Percentiles rank a stretch among this genome's conserved stretches.
Conservation (phyloP, 2,113 vertebrate genomes). For the Sarotherodon lohbergeri region DNA sequence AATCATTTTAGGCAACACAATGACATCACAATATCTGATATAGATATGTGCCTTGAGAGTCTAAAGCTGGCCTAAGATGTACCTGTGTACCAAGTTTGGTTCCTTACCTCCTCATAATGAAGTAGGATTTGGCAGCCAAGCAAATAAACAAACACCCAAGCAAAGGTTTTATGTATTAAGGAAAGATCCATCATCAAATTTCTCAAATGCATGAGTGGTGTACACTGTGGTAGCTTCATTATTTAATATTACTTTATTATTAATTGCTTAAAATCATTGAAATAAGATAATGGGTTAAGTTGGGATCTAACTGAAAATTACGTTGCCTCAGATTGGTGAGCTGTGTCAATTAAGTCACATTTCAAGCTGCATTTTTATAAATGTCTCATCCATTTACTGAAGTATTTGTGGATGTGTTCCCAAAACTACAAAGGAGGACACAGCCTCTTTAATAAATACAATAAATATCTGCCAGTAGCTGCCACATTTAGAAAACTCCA, state of each 20-base stretch:
- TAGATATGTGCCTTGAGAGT: neutral
- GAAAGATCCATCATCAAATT: fast-evolving
- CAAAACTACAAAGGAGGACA: neutral
- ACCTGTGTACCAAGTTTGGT: neutral
- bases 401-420: neutral
- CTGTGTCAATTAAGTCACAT: neutral
- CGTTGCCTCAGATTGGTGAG: neutral
- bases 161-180: neutral
- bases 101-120: neutral
- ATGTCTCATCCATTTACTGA: neutral
- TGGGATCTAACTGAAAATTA: neutral
- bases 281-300: neutral
- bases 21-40: neutral
- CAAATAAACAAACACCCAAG: neutral
- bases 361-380: neutral
- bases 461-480: neutral
- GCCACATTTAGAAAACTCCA: neutral
- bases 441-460: neutral
- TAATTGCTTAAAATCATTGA: neutral
- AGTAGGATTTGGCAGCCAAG: neutral
- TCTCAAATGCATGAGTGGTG: neutral
- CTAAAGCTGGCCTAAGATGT: neutral
- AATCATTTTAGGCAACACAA: neutral
- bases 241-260: neutral
- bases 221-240: neutral